phyloP scores from a whole-genome alignment of 2,113 vertebrate genomes.

The Cyprinodon variegatus region DNA sequence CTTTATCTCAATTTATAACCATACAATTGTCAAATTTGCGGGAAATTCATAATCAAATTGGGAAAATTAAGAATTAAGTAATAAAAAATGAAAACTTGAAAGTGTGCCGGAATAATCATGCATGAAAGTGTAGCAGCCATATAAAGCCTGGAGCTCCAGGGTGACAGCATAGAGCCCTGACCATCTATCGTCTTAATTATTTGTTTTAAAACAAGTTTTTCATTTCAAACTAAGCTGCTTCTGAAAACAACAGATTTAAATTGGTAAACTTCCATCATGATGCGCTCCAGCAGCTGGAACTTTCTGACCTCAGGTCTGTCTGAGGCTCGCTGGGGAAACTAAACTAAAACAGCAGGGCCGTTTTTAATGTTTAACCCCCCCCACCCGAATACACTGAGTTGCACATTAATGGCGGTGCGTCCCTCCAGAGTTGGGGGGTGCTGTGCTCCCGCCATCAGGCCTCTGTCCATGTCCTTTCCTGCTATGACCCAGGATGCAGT shows the following conservation, averaged over 20 bases:
- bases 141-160: not conserved
- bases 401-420: slow-evolving; percentile 61
- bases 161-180: not conserved
- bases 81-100: not conserved
- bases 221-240: not conserved
- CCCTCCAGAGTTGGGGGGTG: slow-evolving; percentile 75
- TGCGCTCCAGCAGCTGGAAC: slow-evolving; percentile 16
- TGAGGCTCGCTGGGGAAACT: slow-evolving; percentile 56
- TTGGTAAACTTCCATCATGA: not conserved
- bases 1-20: not conserved
- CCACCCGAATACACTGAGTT: slow-evolving; percentile 13
- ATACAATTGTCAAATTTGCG: not conserved
- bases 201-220: not conserved
- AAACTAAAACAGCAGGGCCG: slow-evolving; percentile 57
- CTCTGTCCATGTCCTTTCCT: slow-evolving; percentile 80
- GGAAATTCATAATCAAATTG: not conserved
- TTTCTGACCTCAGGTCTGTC: slow-evolving; percentile 30
- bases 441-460: slow-evolving; percentile 70
- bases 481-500: slow-evolving; percentile 90
- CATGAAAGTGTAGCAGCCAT: not conserved
- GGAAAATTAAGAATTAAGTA: not conserved
- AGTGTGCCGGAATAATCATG: not conserved
- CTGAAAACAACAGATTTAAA: not conserved
- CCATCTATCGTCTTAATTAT: not conserved
- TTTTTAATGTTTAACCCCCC: slow-evolving; percentile 45